Base-by-base conservation (phyloP, 2,888 invertebrate genomes). In the Helleia helle region DNA sequence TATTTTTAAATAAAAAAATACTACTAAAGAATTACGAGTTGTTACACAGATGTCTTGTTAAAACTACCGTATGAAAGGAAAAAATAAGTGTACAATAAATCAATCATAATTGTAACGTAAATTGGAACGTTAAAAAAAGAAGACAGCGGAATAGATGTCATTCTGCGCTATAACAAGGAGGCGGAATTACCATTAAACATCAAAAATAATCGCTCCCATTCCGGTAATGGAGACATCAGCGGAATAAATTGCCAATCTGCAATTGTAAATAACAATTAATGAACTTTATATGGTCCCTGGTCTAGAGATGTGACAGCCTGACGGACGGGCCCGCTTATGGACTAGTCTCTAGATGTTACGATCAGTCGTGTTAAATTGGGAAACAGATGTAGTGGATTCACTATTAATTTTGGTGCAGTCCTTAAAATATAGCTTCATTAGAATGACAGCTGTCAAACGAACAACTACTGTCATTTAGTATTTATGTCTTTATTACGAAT, bases 231-330 rank as follows among this genome's bases (percentile, higher is more conserved):
- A 61, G 61, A 62, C 60, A 60, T 63, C 62, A 59, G 64, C 62
- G 65, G 55, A 68, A 72, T 73, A 74, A 75, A 74, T 69, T 64
- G 65, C 58, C 60, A 64, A 71, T 74, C 74, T 75, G 66, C 67
- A 71, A 73, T 75, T 70, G 65, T 71, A 76, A 66, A 63, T 59
- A 61, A 65, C 63, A 70, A 70, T 69, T 73, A 73, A 73, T 74
- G 68, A 46, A 44, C 72, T 70, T 50, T 74, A 71, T 51, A 79
- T 58, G 76, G 76, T 22, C 39, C 44, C 18, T 7, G 24, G 48
- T 52, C 48, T 49, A 52, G 51, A 29, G 57, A 55, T 52, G 59
- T 70, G 75, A 73, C 68, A 61, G 74, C 71, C 71, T 55, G 72
- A 67, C 64, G 48, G 71, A 66, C 69, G 54, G 52, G 46, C 22